Evolutionary conservation across 2,888 invertebrate genomes (phyloP), one percentile per base, ranked within the genome.

Genomic region (Ormyrus rosae): DNA sequence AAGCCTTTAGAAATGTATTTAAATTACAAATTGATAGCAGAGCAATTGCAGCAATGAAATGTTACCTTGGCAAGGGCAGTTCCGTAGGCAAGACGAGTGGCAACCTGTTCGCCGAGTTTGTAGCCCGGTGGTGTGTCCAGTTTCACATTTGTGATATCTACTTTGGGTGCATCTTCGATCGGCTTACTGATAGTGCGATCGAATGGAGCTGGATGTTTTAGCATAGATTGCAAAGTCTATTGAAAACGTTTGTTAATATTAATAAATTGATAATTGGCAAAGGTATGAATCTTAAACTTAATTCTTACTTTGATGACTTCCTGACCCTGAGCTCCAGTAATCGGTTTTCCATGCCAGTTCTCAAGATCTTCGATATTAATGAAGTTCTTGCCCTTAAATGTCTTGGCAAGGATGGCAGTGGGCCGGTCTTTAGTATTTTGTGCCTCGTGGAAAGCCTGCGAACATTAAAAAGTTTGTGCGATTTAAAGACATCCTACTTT

Each of bases 331-430:
- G 93, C 95, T 0, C 98, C 98, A 53, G 58, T 73, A 80, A 99
- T 91, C 0, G 99, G 95, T 91, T 99, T 99, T 72, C 99, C 99
- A 89, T 99, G 99, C 99, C 99, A 99, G 91, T 98, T 97, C 79
- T 98, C 96, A 84, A 94, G 86, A 91, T 99, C 96, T 91, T 98
- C 99, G 87, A 99, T 97, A 73, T 95, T 95, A 61, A 95, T 95
- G 92, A 97, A 97, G 86, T 94, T 95, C 89, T 94, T 96, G 45
- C 99, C 99, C 92, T 99, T 99, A 91, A 93, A 97, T 0, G 99
- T 99, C 92, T 99, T 98, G 72, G 98, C 98, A 82, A 99, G 92
- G 79, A 99, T 93, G 53, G 98, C 98, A 11, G 98, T 98, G 68
- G 99, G 99, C 86, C 95, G 94, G 83, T 94, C 96, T 88, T 94